Evolutionary conservation across 92 coral and sea anemone species (phyloP).

Genomic region (Pocillopora grandis): DNA sequence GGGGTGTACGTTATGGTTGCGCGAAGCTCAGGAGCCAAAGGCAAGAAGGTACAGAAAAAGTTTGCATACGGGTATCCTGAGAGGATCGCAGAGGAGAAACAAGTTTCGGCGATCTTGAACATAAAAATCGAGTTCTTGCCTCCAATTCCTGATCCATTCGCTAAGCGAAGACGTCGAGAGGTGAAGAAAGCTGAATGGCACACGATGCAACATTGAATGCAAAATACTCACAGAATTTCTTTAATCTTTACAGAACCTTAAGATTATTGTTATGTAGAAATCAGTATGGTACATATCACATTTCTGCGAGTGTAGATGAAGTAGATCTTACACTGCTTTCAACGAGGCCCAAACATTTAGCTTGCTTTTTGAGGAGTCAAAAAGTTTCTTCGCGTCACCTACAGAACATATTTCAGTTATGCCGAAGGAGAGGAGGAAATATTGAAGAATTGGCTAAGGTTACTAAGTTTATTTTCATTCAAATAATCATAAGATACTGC

Average conservation of each 20-base stretch:
- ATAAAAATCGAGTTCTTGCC: conserved; percentile 56
- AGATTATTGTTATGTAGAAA: no score
- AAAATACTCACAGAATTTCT: not conserved
- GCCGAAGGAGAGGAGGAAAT: no score
- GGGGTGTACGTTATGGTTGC: conserved; percentile 71
- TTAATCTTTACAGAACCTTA: not conserved
- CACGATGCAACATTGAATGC: not conserved
- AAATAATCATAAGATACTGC: no score
- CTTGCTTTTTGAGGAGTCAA: no score
- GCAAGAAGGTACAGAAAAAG: conserved; percentile 59
- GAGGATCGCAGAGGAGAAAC: conserved; percentile 23
- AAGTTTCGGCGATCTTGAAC: conserved; percentile 34
- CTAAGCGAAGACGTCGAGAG: conserved; percentile 60
- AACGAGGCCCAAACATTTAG: no score
- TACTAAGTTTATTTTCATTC: no score
- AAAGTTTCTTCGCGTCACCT: no score
- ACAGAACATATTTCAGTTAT: no score
- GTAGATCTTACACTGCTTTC: no score
- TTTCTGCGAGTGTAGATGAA: no score
- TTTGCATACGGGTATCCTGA: conserved; percentile 51
- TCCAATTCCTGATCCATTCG: conserved; percentile 67
- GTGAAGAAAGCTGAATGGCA: conserved; percentile 40
- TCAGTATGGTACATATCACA: no score
- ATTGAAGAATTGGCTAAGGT: no score
- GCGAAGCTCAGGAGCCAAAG: conserved; percentile 59